Conservation (phyloP, 2,797 vertebrate species). For the Glossophaga mutica region DNA sequence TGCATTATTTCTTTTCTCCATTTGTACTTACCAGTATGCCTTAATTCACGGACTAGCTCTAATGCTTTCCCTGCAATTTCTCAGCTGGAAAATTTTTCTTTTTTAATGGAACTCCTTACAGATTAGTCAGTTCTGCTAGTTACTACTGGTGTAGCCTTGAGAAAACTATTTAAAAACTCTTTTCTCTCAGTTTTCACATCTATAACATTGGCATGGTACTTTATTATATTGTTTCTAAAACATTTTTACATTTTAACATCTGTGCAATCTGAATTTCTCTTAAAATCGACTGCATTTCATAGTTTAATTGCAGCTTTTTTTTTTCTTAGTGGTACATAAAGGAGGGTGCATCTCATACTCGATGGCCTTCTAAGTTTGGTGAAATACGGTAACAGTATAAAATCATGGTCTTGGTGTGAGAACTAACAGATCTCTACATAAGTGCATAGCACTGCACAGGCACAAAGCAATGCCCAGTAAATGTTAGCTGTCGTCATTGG, state of each 20-base stretch:
- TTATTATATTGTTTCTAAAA: neutral
- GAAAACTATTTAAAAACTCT: neutral
- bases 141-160: neutral
- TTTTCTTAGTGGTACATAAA: conserved; percentile 15
- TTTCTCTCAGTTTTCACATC: neutral
- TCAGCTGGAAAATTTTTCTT: neutral
- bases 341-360: neutral
- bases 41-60: neutral
- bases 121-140: neutral
- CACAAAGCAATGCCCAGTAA: neutral
- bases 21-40: neutral
- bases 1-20: neutral
- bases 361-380: conserved; percentile 3
- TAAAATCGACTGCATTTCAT: neutral
- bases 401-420: neutral
- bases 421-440: neutral
- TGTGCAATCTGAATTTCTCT: neutral
- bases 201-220: neutral
- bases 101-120: neutral
- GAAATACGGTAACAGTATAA: neutral
- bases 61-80: neutral
- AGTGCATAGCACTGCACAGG: neutral
- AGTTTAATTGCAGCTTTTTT: conserved; percentile 24
- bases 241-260: neutral
- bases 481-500: neutral